Percentiles rank a stretch among this genome's conserved stretches.
Evolutionary conservation across 2,888 invertebrate genomes (phyloP).

Genomic region (Saturnia japonica): DNA sequence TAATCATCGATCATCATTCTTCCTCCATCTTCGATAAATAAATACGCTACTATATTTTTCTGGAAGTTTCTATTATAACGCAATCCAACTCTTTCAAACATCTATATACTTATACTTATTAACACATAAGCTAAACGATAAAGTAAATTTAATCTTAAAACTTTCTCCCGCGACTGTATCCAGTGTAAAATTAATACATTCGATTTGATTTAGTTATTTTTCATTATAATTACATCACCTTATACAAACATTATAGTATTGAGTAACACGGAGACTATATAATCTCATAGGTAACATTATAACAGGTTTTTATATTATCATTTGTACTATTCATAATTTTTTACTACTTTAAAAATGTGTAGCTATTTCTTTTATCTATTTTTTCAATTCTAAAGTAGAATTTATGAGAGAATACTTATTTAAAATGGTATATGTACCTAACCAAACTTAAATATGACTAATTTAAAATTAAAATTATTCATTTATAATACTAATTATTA

Average conservation of each 20-base stretch:
- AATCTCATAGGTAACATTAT: neutral
- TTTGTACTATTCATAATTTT: slow-evolving; percentile 1
- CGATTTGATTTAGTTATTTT: slow-evolving; percentile 43
- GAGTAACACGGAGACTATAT: slow-evolving; percentile 17
- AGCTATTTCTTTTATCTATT: neutral
- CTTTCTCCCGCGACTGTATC: slow-evolving; percentile 14
- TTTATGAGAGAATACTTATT: too few species aligned
- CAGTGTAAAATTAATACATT: slow-evolving; percentile 39
- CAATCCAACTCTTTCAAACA: neutral
- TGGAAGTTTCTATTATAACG: neutral
- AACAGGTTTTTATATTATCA: slow-evolving; percentile 5
- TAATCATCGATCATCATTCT: neutral
- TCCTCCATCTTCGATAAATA: neutral
- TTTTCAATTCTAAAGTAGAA: neutral
- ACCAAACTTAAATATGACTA: too few species aligned
- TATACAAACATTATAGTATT: slow-evolving; percentile 42
- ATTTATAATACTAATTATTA: too few species aligned
- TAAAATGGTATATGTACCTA: neutral
- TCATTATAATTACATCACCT: slow-evolving; percentile 44
- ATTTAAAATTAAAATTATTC: too few species aligned
- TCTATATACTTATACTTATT: too few species aligned
- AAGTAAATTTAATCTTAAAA: neutral
- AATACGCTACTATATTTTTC: neutral
- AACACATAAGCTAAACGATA: neutral
- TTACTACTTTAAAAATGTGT: neutral